Evolutionary conservation across 2,888 invertebrate genomes (phyloP), one percentile per base, ranked within the genome.

Genomic region (Subacronicta megacephala): DNA sequence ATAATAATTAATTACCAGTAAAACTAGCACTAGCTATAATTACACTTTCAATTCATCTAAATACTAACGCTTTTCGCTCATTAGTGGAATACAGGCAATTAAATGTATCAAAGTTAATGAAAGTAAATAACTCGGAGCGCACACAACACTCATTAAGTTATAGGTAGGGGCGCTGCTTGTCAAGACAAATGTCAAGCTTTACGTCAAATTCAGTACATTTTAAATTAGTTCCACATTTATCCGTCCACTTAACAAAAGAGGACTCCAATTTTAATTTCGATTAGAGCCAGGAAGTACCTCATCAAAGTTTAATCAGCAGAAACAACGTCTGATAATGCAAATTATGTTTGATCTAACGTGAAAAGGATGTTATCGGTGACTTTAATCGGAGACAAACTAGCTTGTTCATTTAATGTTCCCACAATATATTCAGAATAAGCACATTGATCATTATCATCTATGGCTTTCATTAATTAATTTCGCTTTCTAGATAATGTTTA

Each of bases 271-370:
- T 68, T 46, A 64, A 75, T 71, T 68, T 54, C 40, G 46, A 57
- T 50, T 64, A 59, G 56, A 58, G 52, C 18, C 59, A 61, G 76
- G 76, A 75, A 75, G 50, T 58, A 20, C 40, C 33, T 66, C 49
- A 66, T 75, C 52, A 63, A 62, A 61, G 55, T 51, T 65, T 62
- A 72, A 69, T 68, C 62, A 65, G 49, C 45, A 49, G 62, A 49
- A 50, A 62, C 55, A 66, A 46, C 75, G 46, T 38, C 57, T 43
- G 53, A 58, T 65, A 57, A 57, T 75, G 73, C 69, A 69, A 75
- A 74, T 74, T 62, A 59, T 53, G 54, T 59, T 36, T 44, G 23
- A 37, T 31, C 47, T 51, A 44, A 66, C 58, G 58, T 54, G 53
- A 57, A 62, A 63, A 73, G 68, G 72, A 75, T 75, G 72, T 58